These are phyloP conservation scores for Lacanobia wlatinum DNA, from an alignment of 2,888 invertebrate species.

Conservation along the genomic window DNA sequence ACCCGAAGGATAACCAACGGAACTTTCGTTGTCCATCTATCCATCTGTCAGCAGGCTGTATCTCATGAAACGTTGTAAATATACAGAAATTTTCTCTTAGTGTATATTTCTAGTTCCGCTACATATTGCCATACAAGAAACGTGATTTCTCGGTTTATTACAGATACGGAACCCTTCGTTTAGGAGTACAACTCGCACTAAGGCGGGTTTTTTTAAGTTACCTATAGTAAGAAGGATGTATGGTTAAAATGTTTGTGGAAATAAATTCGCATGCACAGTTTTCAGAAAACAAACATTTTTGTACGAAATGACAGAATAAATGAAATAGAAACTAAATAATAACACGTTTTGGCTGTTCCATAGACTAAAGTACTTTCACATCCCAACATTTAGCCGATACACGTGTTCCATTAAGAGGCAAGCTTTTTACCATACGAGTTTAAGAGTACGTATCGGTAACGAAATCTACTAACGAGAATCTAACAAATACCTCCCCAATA, in stretches of 20 bases:
- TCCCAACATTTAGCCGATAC: conserved; percentile 17
- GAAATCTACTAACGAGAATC: conserved; percentile 14
- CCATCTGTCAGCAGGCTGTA: too few relatives aligned
- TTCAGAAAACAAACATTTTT: neutral
- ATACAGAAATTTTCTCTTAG: too few relatives aligned
- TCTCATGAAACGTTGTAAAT: too few relatives aligned
- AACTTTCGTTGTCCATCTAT: too few relatives aligned
- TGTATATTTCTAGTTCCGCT: too few relatives aligned
- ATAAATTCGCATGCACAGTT: neutral
- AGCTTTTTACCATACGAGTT: conserved; percentile 8
- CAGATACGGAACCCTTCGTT: too few relatives aligned
- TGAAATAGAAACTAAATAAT: neutral
- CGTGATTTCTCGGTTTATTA: too few relatives aligned
- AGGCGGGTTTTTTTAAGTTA: too few relatives aligned
- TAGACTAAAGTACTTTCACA: neutral
- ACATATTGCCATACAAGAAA: too few relatives aligned
- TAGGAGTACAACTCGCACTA: too few relatives aligned
- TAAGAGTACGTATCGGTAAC: neutral
- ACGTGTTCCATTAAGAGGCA: conserved; percentile 31
- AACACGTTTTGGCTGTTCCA: neutral
- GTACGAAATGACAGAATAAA: neutral
- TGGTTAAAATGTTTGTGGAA: neutral
- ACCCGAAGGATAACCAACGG: too few relatives aligned
- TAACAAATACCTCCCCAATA: conserved; percentile 8
- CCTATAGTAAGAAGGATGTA: neutral